Evolutionary conservation across 2,113 vertebrate species (phyloP).

Genomic region (Propithecus coquereli): DNA sequence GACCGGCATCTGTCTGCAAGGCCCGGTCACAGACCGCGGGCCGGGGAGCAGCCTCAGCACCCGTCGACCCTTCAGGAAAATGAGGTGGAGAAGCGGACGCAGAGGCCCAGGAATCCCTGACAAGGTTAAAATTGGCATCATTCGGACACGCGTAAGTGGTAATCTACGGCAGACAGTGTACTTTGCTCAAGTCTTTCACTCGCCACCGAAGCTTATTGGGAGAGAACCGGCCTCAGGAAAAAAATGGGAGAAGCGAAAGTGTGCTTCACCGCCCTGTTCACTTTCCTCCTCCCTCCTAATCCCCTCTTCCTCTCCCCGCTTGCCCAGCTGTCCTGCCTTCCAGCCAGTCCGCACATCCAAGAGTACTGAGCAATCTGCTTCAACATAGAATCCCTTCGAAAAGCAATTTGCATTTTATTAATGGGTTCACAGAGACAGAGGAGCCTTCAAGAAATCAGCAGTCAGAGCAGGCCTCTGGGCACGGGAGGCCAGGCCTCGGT

Average conservation of each 20-base stretch:
- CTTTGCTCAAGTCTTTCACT: neutral
- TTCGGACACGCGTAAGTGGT: neutral
- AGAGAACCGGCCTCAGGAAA: neutral
- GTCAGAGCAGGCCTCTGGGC: neutral
- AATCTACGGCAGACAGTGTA: rapidly evolving
- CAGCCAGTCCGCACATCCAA: neutral
- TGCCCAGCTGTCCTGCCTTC: neutral
- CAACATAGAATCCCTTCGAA: constrained; percentile 19
- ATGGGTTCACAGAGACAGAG: constrained; percentile 30
- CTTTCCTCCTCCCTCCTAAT: neutral
- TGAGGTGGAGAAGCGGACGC: neutral
- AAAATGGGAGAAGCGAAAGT: neutral
- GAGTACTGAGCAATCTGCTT: neutral
- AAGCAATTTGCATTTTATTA: constrained; percentile 62
- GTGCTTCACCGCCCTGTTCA: neutral
- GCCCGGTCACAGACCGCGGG: rapidly evolving
- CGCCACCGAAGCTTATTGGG: neutral
- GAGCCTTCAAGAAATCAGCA: neutral
- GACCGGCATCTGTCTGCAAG: neutral
- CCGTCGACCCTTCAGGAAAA: neutral
- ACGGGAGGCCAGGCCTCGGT: neutral
- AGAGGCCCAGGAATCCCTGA: neutral
- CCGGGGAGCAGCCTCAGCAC: neutral
- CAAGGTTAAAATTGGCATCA: neutral
- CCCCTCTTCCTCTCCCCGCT: neutral